A percentile compares a stretch with the other conserved stretches of the same genome.
Conservation (phyloP, 2,113 vertebrate species). For the Toxotes chatareus region DNA sequence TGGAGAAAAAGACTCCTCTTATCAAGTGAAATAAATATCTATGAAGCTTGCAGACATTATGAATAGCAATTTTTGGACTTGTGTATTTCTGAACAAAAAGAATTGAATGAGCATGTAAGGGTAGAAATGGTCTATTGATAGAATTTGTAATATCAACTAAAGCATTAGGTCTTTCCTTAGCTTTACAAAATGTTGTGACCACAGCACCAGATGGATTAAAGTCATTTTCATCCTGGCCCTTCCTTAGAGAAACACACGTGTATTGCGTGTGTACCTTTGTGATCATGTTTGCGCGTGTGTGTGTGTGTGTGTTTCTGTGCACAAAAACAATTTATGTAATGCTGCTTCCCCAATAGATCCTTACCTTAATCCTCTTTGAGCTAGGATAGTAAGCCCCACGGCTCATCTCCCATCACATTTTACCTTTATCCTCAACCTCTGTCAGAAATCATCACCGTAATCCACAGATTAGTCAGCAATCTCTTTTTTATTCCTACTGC, state of each 20-base stretch:
- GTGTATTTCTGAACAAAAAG: constrained; percentile 21
- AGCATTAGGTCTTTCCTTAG: constrained; percentile 3
- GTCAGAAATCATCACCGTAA: constrained; percentile 80
- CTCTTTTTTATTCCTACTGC: constrained; percentile 48
- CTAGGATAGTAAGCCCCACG: constrained; percentile 67
- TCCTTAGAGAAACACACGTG: constrained; percentile 1
- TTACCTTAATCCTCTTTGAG: constrained; percentile 82
- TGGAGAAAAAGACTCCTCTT: not conserved
- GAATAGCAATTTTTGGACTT: not conserved
- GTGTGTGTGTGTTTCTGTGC: constrained; percentile 19
- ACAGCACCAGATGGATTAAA: constrained; percentile 19
- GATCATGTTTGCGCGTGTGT: not conserved
- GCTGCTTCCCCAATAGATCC: constrained; percentile 71
- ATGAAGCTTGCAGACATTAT: not conserved
- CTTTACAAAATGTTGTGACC: constrained; percentile 32
- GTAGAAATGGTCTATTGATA: not conserved
- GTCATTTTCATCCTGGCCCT: constrained; percentile 10
- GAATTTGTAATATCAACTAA: not conserved
- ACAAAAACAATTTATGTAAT: constrained; percentile 79
- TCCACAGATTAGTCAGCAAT: constrained; percentile 81
- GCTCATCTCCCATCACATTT: constrained; percentile 79
- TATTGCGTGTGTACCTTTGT: not conserved
- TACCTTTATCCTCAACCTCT: constrained; percentile 77
- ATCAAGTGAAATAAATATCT: constrained; percentile 10
- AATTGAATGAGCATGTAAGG: not conserved